Conservation (phyloP, 2,888 invertebrate genomes). For the Euzetes globulus region DNA sequence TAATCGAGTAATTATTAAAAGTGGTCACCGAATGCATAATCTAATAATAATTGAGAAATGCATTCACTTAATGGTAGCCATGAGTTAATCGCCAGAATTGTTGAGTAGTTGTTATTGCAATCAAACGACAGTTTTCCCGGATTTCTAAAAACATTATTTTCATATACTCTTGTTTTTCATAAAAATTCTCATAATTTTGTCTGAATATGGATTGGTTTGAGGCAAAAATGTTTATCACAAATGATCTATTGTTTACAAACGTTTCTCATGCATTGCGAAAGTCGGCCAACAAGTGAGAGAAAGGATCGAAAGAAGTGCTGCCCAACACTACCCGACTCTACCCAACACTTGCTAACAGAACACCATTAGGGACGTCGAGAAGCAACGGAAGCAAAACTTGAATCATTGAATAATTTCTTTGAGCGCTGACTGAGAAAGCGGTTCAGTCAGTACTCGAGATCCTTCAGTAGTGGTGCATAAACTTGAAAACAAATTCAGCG, state of each 20-base stretch:
- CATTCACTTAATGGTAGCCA: not conserved
- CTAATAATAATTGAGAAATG: not conserved
- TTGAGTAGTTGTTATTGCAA: not conserved
- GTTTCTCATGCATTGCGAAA: conserved; percentile 27
- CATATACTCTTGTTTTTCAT: not conserved
- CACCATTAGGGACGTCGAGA: not conserved
- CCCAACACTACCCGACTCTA: not conserved
- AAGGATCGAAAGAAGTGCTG: not conserved
- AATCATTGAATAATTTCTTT: not conserved
- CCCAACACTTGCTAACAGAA: not conserved
- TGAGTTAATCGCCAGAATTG: not conserved
- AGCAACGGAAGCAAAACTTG: conserved; percentile 19
- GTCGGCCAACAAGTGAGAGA: conserved; percentile 23
- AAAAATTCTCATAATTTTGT: not conserved
- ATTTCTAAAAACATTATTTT: not conserved
- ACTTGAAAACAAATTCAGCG: not conserved
- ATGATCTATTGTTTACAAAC: conserved; percentile 14
- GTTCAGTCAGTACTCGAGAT: not conserved
- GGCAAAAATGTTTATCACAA: conserved; percentile 22
- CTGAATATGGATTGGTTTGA: not conserved
- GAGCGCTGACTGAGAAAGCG: not conserved
- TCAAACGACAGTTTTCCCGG: not conserved
- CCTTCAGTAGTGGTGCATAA: not conserved
- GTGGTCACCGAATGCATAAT: not conserved
- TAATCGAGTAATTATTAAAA: not conserved